A percentile compares a stretch with the other conserved stretches of the same genome.
Conservation (phyloP, 2,888 invertebrate species). For the Gasteruption jaculator region DNA sequence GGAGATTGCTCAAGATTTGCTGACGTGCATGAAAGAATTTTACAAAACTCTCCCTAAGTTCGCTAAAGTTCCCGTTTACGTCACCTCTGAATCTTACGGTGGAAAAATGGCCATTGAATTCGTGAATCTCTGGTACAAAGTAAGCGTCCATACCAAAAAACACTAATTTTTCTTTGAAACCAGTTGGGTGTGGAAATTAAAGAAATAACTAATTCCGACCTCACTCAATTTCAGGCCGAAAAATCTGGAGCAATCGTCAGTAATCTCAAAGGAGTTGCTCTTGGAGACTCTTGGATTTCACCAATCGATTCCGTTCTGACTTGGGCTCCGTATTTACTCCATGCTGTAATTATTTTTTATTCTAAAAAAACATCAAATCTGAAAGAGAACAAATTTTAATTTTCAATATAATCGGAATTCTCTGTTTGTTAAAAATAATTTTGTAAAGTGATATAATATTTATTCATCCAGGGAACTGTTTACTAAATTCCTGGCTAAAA, state of each 20-base stretch:
- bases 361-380: background rate
- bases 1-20: slow-evolving; percentile 72
- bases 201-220: background rate
- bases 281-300: slow-evolving; percentile 89
- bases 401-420: too few relatives aligned
- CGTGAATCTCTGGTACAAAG: slow-evolving; percentile 58
- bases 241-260: slow-evolving; percentile 59
- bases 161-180: background rate
- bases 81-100: slow-evolving; percentile 87
- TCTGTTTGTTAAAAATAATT: too few relatives aligned
- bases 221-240: slow-evolving; percentile 57
- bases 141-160: slow-evolving; percentile 33
- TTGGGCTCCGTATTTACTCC: slow-evolving; percentile 76
- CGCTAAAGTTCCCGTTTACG: slow-evolving; percentile 70
- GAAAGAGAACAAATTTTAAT: too few relatives aligned
- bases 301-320: slow-evolving; percentile 79
- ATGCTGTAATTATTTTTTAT: slow-evolving; percentile 56
- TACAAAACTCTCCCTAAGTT: slow-evolving; percentile 67
- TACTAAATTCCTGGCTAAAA: too few relatives aligned
- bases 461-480: too few relatives aligned
- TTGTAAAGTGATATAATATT: too few relatives aligned
- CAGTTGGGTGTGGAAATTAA: background rate
- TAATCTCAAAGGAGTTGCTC: slow-evolving; percentile 72
- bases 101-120: slow-evolving; percentile 91
- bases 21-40: slow-evolving; percentile 68